Evolutionary conservation across 2,797 vertebrate species (phyloP).

Genomic region (Potorous gilbertii): DNA sequence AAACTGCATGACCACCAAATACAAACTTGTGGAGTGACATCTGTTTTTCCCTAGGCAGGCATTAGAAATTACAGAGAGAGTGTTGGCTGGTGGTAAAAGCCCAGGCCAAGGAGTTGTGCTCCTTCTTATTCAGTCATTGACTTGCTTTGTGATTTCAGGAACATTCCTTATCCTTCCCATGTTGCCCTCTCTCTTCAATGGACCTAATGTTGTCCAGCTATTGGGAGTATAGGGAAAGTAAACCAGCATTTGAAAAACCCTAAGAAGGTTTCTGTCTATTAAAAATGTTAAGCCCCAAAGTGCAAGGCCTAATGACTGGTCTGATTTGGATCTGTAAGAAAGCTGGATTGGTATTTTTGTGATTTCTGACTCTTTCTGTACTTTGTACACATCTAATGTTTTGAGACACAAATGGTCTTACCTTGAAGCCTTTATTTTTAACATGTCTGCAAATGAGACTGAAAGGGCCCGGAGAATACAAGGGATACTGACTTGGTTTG

Average conservation of each 20-base stretch:
- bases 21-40: not conserved
- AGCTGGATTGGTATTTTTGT: not conserved
- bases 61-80: not conserved
- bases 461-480: not conserved
- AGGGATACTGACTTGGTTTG: not conserved
- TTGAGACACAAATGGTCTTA: not conserved
- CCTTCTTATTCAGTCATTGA: not conserved
- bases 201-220: not conserved
- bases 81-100: not conserved
- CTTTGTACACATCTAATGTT: not conserved
- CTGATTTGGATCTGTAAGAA: not conserved
- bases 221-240: not conserved
- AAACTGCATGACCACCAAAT: not conserved
- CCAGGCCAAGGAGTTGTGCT: not conserved
- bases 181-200: not conserved
- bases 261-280: not conserved
- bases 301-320: not conserved
- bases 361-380: not conserved
- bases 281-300: not conserved
- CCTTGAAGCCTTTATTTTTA: not conserved
- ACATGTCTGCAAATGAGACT: not conserved
- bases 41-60: not conserved
- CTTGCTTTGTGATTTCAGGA: not conserved
- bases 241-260: not conserved
- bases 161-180: not conserved